Evolutionary conservation across 2,888 invertebrate species (phyloP), one percentile per base, ranked within the genome.

Genomic region (Aporophyla lueneburgensis): DNA sequence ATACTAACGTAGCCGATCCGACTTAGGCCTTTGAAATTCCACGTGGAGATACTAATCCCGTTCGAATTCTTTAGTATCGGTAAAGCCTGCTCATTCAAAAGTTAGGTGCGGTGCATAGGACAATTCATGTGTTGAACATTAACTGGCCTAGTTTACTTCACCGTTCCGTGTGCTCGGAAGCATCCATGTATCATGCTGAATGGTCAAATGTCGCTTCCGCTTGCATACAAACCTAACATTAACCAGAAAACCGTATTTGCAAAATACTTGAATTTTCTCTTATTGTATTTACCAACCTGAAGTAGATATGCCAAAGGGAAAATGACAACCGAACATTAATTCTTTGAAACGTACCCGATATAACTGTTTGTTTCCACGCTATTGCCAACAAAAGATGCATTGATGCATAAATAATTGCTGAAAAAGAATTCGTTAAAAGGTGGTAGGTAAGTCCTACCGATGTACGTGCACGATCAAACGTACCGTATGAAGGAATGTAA

Each of bases 1-100:
- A 79, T 71, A 73, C 49, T 54, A 59, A 68, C 74, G 66, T 71
- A 74, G 53, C 33, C 27, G 46, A 71, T 74, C 59, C 51, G 51
- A 74, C 72, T 75, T 53, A 62, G 53, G 27, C 16, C 51, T 68
- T 66, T 67, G 56, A 59, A 40, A 69, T 56, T 19, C 24, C 43
- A 9, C 12, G 49, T 49, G 6, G 5, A 24, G 24, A 67, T 56
- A 78, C 19, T 12, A 12, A 19, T 43, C 21, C 0, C 24, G 16
- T 68, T 56, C 33, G 10, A 56, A 71, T 21, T 54, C 33, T n/a
- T 21, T 40, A 49, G 27, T 21, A 43, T 27, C 12, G n/a, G 14
- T 33, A 56, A 12, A 63, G 43, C 5, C 33, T 40, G 14, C 24
- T 40, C n/a, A 71, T 51, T 79, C 10, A 53, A 58, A 43, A 51